Base-by-base conservation (phyloP, 2,888 invertebrate species). In the Drosophila macrospina region DNA sequence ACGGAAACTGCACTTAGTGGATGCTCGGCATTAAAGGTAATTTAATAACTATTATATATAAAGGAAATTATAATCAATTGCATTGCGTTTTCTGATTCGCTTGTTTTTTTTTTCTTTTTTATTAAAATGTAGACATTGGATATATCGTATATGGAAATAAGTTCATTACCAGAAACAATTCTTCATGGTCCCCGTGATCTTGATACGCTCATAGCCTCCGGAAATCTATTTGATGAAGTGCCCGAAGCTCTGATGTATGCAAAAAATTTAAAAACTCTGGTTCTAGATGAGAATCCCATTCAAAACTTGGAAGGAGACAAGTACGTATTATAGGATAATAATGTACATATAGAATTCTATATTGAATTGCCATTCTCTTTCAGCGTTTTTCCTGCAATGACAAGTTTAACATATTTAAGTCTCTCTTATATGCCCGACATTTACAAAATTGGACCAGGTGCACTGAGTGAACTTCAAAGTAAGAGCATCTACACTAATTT, bases 261-360 rank as follows among this genome's bases (percentile, higher is more conserved):
- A 0, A 93, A 93, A 59, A 93, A 93, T 71, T 91, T 97, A 52
- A 91, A 94, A 56, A 93, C 91, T 50, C 91, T 97, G 8, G 94
- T 94, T 56, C 90, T 97, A 20, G 95, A 96, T 82, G 94, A 95
- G 70, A 97, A 97, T 90, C 95, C 95, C 0, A 94, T 97, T 52
- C 89, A 90, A 2, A 91, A 93, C 59, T 81, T 97, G 13, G 93
- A 94, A 5, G 89, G 89, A 52, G 75, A 84, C 0, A 92, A 92
- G 93, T 93, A 88, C 86, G 89, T 11, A 16, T 16, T 4, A n/a
- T 2, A 32, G 13, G 5, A 15, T 5, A 44, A 16, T 0, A 7
- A 3, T 11, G 3, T 3, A 8, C 5, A 0, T 10, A 13, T n/a
- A n/a, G n/a, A 24, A 39, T 20, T 48, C 3, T 42, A n/a, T 48